Conservation (phyloP, 1,140 invertebrate genomes). For the Muscidifurax raptorellus region DNA sequence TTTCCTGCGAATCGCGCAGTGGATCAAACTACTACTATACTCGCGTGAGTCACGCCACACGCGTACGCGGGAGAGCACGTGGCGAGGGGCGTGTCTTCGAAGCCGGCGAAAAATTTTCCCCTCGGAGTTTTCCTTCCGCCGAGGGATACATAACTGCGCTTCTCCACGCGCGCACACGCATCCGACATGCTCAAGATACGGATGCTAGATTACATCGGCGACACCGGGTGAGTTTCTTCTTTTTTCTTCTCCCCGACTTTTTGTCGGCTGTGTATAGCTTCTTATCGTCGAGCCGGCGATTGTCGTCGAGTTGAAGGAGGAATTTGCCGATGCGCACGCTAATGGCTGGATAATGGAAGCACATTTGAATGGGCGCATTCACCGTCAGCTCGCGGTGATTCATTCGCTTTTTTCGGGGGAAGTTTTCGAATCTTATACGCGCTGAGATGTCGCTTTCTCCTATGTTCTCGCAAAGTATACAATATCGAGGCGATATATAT, state of each 20-base stretch:
- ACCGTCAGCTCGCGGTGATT: background rate
- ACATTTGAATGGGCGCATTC: background rate
- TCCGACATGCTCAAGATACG: slow-evolving; percentile 71
- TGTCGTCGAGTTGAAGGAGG: background rate
- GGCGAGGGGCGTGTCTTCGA: background rate
- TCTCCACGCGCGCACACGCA: background rate
- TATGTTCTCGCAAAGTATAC: background rate
- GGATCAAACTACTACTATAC: background rate
- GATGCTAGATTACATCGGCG: slow-evolving; percentile 73
- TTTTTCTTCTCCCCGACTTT: background rate
- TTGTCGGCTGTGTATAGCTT: background rate
- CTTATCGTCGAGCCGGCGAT: background rate
- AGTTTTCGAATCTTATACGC: background rate
- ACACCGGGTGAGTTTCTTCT: slow-evolving; percentile 68
- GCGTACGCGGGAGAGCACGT: background rate
- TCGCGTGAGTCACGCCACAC: background rate
- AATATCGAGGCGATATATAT: background rate
- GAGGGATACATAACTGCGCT: background rate
- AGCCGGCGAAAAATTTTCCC: background rate
- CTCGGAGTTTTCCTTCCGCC: background rate
- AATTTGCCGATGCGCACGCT: background rate
- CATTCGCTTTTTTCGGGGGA: background rate
- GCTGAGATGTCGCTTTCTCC: background rate
- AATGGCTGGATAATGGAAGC: background rate
- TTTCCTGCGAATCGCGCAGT: no score